Evolutionary conservation across 2,888 invertebrate species (phyloP).

Genomic region (Adela reaumurella): DNA sequence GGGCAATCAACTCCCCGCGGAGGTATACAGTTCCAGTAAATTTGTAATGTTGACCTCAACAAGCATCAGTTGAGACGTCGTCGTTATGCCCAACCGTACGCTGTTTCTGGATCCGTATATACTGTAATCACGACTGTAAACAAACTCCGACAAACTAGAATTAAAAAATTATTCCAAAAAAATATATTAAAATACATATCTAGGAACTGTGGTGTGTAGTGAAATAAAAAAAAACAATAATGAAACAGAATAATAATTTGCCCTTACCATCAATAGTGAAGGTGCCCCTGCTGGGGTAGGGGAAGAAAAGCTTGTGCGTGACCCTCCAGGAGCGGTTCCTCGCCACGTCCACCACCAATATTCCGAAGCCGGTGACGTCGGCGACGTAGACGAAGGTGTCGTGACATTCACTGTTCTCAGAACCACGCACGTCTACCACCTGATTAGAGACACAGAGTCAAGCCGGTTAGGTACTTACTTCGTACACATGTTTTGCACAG

Average conservation of each 20-base stretch:
- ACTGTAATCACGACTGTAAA: too few relatives aligned
- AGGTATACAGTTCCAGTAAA: too few relatives aligned
- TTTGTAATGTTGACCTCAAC: too few relatives aligned
- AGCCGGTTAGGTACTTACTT: too few relatives aligned
- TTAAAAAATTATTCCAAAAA: too few relatives aligned
- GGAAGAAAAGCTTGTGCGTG: slow-evolving; percentile 61
- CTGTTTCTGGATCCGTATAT: too few relatives aligned
- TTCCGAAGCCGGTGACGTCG: slow-evolving; percentile 60
- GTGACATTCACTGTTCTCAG: slow-evolving; percentile 38
- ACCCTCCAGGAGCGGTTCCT: slow-evolving; percentile 58
- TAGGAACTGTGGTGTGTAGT: background rate
- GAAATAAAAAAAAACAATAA: background rate
- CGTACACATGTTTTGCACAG: too few relatives aligned
- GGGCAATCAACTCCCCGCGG: too few relatives aligned
- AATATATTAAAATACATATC: too few relatives aligned
- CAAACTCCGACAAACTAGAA: too few relatives aligned
- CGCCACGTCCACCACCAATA: slow-evolving; percentile 62
- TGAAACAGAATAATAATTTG: background rate
- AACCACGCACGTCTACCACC: slow-evolving; percentile 58
- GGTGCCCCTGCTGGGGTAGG: slow-evolving; percentile 61
- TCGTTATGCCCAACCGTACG: too few relatives aligned
- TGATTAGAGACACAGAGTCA: slow-evolving; percentile 13
- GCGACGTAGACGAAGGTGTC: slow-evolving; percentile 67
- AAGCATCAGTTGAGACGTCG: too few relatives aligned
- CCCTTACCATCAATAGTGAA: slow-evolving; percentile 57